Base-by-base conservation (phyloP, 2,888 invertebrate species). In the Agrochola lychnidis region DNA sequence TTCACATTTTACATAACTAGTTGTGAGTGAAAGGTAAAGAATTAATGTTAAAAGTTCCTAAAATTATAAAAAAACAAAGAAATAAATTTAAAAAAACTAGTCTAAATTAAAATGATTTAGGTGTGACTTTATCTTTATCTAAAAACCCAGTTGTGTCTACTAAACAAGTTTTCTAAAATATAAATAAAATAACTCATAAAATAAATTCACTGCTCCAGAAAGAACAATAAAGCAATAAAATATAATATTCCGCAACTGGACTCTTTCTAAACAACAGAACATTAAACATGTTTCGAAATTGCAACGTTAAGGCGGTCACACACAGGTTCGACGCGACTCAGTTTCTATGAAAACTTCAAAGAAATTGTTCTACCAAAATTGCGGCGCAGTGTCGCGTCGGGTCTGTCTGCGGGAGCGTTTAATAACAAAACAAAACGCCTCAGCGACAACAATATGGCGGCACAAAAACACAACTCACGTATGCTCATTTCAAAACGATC, bases 401-500 rank as follows among this genome's bases (percentile, higher is more conserved):
- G 12, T 12, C 56, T n/a, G 10, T 56, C n/a, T n/a, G n/a, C 10
- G 53, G 1, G 9, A 51, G 16, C 6, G 2, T 22, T 51, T 22
- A 59, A 77, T 82, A 88, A 76, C 82, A 85, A 84, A 84, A 88
- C 85, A 83, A 86, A 85, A 83, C 79, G 70, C 56, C 76, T 40
- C 53, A 82, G 67, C 81, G 82, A 83, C 87, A 86, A 84, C 83
- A 85, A 87, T 85, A 79, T 69, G 71, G 40, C 64, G 25, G 70
- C 69, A 85, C 80, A 88, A 86, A 85, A 86, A 87, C 80, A 81
- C 74, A 82, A 42, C 77, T 78, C 71, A 84, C 82, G 89, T 88
- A 89, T 88, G 90, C 83, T 89, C 86, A 89, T 90, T 91, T 87
- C 87, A 85, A 87, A 90, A 76, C 88, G 90, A 90, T 92, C 90